Conservation (phyloP, 2,113 vertebrate genomes). For the Albula goreensis region DNA sequence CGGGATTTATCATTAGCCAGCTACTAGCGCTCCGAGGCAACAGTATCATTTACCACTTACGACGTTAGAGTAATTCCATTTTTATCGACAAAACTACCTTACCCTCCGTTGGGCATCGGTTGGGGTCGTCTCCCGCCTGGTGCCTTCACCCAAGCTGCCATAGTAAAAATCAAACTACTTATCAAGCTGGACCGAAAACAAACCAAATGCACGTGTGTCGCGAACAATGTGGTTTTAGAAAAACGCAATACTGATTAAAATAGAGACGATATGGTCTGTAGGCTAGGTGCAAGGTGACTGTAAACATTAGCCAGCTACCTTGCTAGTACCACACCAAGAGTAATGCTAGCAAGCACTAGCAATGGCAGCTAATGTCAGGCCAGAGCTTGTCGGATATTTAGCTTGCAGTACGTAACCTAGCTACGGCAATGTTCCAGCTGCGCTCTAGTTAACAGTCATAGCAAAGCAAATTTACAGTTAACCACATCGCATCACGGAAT, state of each 20-base stretch:
- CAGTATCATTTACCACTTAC: not conserved
- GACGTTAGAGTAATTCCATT: not conserved
- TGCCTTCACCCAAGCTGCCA: slow-evolving; percentile 67
- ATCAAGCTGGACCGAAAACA: not conserved
- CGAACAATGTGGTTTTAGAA: not conserved
- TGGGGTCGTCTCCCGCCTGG: slow-evolving; percentile 50
- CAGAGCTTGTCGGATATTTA: not conserved
- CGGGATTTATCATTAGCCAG: too few species aligned
- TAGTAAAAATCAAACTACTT: slow-evolving; percentile 34
- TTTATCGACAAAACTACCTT: slow-evolving; percentile 30
- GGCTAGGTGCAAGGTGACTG: not conserved
- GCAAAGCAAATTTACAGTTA: not conserved
- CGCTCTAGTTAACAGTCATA: not conserved
- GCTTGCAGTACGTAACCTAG: not conserved
- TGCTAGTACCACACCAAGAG: not conserved
- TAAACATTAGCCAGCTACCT: not conserved
- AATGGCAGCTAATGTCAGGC: not conserved
- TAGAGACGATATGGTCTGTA: not conserved
- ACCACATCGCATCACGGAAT: not conserved
- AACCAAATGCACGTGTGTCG: not conserved
- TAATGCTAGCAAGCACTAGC: not conserved
- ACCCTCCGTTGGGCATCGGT: slow-evolving; percentile 65
- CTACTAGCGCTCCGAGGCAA: accelerated
- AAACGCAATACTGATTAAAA: not conserved
- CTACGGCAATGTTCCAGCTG: not conserved